Conservation (phyloP, 2,888 invertebrate genomes). For the Cantharis flavilabris region DNA sequence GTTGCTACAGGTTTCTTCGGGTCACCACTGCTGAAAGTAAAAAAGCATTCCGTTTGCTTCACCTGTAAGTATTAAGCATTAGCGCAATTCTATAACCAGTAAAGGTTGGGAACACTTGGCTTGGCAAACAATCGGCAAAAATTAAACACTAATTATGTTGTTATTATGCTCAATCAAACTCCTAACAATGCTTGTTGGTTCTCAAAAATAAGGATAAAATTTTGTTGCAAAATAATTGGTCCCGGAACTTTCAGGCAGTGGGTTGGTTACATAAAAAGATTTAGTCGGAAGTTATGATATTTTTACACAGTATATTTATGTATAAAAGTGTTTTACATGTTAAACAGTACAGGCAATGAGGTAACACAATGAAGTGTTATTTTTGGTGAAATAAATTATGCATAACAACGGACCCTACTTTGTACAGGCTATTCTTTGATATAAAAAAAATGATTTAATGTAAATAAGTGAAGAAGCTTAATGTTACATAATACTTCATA, state of each 20-base stretch:
- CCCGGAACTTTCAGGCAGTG: constrained; percentile 32
- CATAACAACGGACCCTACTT: constrained; percentile 30
- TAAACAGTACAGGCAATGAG: constrained; percentile 44
- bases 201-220: not conserved
- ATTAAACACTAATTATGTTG: not conserved
- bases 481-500: not conserved
- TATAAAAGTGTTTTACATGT: constrained; percentile 53
- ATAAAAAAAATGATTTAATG: constrained; percentile 1
- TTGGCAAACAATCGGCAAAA: not conserved
- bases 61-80: too few relatives aligned
- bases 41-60: too few relatives aligned
- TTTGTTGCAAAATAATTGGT: constrained; percentile 11
- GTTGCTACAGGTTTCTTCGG: too few relatives aligned
- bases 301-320: constrained; percentile 53
- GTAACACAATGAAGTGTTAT: constrained; percentile 23
- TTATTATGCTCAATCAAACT: not conserved
- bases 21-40: too few relatives aligned
- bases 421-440: constrained; percentile 21
- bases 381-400: constrained; percentile 38
- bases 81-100: not conserved
- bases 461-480: constrained; percentile 25
- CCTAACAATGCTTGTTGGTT: not conserved
- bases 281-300: constrained; percentile 40
- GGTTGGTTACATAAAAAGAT: constrained; percentile 25
- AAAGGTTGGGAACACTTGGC: not conserved